Conservation (phyloP, 2,113 vertebrate species). For the Malurus cyaneus region DNA sequence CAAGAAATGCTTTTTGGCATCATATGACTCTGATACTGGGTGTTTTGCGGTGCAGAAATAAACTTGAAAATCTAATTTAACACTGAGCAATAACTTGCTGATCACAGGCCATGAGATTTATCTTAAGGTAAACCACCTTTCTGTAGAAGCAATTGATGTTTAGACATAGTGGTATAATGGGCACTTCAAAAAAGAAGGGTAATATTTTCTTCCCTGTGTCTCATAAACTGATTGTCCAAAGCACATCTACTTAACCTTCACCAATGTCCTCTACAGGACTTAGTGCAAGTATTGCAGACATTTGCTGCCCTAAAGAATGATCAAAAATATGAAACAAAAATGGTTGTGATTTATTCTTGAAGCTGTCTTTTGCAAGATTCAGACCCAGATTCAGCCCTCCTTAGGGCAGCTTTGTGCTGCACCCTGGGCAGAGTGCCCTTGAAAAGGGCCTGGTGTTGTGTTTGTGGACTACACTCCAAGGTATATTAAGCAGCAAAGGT, state of each 20-base stretch:
- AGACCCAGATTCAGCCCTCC: neutral
- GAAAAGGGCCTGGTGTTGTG: neutral
- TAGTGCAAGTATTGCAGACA: neutral
- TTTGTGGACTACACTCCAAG: neutral
- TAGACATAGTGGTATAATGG: neutral
- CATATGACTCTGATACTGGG: neutral
- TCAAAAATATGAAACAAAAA: neutral
- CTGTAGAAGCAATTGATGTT: neutral
- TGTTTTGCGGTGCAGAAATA: neutral
- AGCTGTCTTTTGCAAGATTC: neutral
- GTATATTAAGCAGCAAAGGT: neutral
- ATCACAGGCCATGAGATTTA: neutral
- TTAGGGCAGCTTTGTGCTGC: neutral
- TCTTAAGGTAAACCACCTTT: neutral
- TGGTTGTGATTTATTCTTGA: neutral
- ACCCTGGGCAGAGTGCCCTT: neutral
- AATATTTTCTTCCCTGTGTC: neutral
- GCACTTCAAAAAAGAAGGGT: neutral
- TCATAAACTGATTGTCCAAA: neutral
- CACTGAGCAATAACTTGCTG: neutral
- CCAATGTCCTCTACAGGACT: neutral
- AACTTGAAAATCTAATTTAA: slow-evolving; percentile 23
- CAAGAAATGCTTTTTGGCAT: slow-evolving; percentile 15
- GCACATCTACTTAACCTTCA: neutral
- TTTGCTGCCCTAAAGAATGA: neutral